phyloP scores from a whole-genome alignment of 2,797 vertebrate species.

The Macrochelys suwanniensis region DNA sequence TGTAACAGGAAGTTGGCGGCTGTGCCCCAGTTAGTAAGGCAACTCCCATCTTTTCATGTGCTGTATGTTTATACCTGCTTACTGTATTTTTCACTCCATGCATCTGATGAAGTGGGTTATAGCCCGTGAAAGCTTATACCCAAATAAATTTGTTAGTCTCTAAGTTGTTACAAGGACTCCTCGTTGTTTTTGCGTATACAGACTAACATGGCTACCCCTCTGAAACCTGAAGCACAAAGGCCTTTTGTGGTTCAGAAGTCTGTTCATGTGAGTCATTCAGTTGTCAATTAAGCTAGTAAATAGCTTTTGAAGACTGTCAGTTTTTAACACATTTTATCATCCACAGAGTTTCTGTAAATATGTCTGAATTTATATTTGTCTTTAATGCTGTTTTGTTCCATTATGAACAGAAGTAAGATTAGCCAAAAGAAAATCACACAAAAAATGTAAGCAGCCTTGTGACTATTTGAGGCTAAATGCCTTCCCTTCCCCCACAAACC shows the following conservation, averaged over 20 bases:
- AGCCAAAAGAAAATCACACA: background rate
- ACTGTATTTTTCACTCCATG: too few relatives aligned
- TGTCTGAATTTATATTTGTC: background rate
- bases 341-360: background rate
- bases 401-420: background rate
- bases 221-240: background rate
- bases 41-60: too few relatives aligned
- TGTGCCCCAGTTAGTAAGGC: too few relatives aligned
- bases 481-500: background rate
- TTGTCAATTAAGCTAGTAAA: background rate
- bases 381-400: background rate
- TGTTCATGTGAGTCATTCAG: background rate
- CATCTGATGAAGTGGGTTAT: too few relatives aligned
- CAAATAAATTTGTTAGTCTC: too few relatives aligned
- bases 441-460: background rate
- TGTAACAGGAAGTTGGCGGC: too few relatives aligned
- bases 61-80: too few relatives aligned
- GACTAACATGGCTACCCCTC: too few relatives aligned
- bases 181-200: too few relatives aligned
- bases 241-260: constrained; percentile 21
- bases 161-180: too few relatives aligned
- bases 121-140: too few relatives aligned
- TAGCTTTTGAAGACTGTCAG: background rate
- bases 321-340: background rate
- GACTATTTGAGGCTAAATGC: background rate